phyloP scores from a whole-genome alignment of 2,113 vertebrate genomes.

The Heloderma charlesbogerti region DNA sequence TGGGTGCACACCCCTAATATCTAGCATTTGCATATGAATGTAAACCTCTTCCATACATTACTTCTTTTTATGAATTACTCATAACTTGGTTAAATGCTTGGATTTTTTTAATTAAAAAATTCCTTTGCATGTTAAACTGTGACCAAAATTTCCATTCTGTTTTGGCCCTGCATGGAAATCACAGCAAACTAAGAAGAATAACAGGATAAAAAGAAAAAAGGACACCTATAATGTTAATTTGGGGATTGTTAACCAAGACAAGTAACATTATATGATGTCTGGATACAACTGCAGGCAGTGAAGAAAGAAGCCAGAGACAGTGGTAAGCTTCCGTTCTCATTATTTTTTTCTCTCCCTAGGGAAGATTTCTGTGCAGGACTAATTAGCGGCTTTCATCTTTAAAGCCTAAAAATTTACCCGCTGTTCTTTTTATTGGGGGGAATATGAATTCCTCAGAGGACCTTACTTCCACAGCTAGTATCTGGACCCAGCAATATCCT shows the following conservation, averaged over 20 bases:
- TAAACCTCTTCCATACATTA: background rate
- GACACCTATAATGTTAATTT: background rate
- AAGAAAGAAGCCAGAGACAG: background rate
- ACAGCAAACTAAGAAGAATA: background rate
- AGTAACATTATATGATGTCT: background rate
- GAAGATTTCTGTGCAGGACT: background rate
- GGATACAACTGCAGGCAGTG: background rate
- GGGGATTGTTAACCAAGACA: background rate
- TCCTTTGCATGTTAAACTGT: background rate
- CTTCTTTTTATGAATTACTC: background rate
- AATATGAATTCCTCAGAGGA: background rate
- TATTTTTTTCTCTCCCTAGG: background rate
- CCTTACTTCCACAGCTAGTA: background rate
- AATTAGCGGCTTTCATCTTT: slow-evolving; percentile 9
- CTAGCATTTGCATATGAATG: background rate
- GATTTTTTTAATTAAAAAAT: background rate
- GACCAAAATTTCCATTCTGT: background rate
- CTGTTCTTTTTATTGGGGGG: background rate
- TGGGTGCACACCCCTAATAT: background rate
- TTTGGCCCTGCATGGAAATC: background rate
- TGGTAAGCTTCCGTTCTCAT: background rate
- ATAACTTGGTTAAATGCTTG: background rate
- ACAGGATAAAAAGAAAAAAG: background rate
- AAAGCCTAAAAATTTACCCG: background rate
- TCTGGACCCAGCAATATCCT: background rate